Evolutionary conservation across 1,140 invertebrate species (phyloP), one percentile per base, ranked within the genome.

Genomic region (Atta texana): DNA sequence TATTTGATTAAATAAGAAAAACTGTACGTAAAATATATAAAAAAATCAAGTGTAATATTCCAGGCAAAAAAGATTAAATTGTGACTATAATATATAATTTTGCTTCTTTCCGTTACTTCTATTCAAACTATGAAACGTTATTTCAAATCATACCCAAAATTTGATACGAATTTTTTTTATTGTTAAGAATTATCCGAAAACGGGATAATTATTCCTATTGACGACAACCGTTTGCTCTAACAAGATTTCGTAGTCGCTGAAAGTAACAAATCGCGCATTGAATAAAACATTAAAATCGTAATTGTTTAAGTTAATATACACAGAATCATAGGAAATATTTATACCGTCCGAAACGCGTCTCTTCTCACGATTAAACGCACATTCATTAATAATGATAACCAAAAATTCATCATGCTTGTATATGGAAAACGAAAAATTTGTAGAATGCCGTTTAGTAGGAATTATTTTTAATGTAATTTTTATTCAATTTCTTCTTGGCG

Each of bases 331-430:
- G 21, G 4, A 28, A 71, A 51, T 51, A 51, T 16, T 51, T 71
- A n/a, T 69, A 28, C 68, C 68, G 68, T 71, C 68, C 68, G 68
- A 49, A 51, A 71, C 14, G 44, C 68, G 21, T 71, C 39, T 24
- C n/a, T 44, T 51, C 49, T 18, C 16, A 71, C 68, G 21, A 71
- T 51, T 51, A 71, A 71, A 3, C 39, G 21, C 39, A 71, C 39
- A 71, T 71, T 24, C 21, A 12, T 12, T 69, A 31, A 44, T 21
- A 44, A 5, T n/a, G 44, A 4, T 24, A 21, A 44, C 66, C 66
- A 69, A 69, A 69, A 69, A 69, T 44, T 69, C n/a, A 69, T 69
- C 34, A 2, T 14, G 28, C 12, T 69, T 24, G 2, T 44, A 10
- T 44, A 16, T 24, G 18, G 14, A 49, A 6, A 8, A 69, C 39